Conservation (phyloP, 2,113 vertebrate genomes). For the Fulmarus glacialis region DNA sequence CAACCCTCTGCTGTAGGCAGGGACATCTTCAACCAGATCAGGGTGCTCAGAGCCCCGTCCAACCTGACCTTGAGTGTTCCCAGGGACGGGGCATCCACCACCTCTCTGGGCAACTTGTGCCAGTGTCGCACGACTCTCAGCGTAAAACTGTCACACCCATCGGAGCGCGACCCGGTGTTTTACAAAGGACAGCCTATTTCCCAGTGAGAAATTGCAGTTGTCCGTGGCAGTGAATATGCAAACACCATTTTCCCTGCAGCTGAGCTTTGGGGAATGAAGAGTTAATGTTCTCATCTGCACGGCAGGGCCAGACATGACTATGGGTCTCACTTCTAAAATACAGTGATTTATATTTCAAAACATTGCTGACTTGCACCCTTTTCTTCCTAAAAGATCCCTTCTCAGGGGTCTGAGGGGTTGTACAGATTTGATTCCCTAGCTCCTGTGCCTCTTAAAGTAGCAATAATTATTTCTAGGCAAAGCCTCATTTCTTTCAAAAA, state of each 20-base stretch:
- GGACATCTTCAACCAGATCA: too few species aligned
- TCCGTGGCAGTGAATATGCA: not conserved
- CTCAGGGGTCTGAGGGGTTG: not conserved
- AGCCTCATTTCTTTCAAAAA: not conserved
- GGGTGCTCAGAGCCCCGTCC: too few species aligned
- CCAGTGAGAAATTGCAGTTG: not conserved
- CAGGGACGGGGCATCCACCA: too few species aligned
- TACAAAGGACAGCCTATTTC: not conserved
- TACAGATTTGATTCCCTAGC: not conserved
- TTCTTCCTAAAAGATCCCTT: not conserved
- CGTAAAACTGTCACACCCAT: not conserved
- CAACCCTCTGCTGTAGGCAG: too few species aligned
- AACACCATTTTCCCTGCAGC: not conserved
- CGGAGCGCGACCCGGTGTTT: rapidly evolving
- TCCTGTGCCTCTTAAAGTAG: not conserved
- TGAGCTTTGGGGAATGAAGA: not conserved
- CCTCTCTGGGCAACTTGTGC: too few species aligned
- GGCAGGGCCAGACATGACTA: not conserved
- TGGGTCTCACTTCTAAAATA: not conserved
- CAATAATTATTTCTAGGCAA: not conserved
- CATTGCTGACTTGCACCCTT: not conserved
- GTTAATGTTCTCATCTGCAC: not conserved
- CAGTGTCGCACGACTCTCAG: too few species aligned
- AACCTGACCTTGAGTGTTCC: too few species aligned
- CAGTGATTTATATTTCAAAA: not conserved